Percentiles rank a stretch among this genome's conserved stretches.
These are phyloP conservation scores for Netelia inedita DNA, from an alignment of 2,888 invertebrate species.

Conservation along the genomic window DNA sequence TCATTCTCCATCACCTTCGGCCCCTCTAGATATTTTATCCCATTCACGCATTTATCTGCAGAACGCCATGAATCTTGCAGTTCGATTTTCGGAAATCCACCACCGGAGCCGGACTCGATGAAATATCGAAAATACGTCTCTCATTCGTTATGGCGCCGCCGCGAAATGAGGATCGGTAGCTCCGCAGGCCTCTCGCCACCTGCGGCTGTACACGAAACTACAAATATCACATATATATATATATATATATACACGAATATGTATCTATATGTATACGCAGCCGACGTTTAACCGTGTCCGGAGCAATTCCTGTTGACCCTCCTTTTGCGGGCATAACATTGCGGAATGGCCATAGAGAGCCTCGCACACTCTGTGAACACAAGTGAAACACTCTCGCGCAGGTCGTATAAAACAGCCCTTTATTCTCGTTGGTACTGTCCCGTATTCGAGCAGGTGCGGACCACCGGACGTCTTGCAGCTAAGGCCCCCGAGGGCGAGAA, in stretches of 20 bases:
- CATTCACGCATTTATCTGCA: background rate
- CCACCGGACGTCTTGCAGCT: constrained; percentile 57
- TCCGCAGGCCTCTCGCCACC: background rate
- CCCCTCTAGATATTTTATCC: too few species aligned
- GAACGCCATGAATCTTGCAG: constrained; percentile 35
- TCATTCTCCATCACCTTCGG: too few species aligned
- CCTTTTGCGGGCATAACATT: background rate
- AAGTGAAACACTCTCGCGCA: background rate
- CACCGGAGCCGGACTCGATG: constrained; percentile 57
- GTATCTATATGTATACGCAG: too few species aligned
- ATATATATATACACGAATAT: too few species aligned
- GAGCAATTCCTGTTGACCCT: too few species aligned
- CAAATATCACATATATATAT: background rate
- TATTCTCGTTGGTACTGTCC: constrained; percentile 64
- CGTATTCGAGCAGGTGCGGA: constrained; percentile 57
- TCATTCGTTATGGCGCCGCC: constrained; percentile 71
- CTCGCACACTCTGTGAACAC: background rate
- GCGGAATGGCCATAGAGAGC: background rate
- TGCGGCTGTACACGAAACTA: background rate
- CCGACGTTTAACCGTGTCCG: too few species aligned
- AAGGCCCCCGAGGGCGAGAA: constrained; percentile 14
- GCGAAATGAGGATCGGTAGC: constrained; percentile 38
- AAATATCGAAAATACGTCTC: constrained; percentile 79
- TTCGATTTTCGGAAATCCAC: background rate
- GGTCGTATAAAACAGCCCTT: constrained; percentile 73